These are phyloP conservation scores for Drosophila greeni DNA, from an alignment of 2,888 invertebrate genomes.

Conservation along the genomic window DNA sequence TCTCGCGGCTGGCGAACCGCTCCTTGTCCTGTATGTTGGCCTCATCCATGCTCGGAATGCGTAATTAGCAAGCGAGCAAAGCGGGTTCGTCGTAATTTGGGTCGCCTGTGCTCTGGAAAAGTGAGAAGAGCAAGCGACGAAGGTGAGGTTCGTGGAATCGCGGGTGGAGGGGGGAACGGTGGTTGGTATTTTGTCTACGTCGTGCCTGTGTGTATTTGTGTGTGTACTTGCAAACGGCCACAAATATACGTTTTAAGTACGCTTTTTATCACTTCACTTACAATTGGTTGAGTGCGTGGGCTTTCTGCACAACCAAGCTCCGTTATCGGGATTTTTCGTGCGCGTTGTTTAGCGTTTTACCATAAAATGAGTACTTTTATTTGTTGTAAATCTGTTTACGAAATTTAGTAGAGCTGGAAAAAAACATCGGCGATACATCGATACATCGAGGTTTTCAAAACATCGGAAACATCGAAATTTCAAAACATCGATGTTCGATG, in stretches of 20 bases:
- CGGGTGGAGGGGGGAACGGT: conserved; percentile 39
- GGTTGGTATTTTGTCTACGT: conserved; percentile 71
- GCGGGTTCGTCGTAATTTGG: conserved; percentile 59
- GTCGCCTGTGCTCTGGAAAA: conserved; percentile 58
- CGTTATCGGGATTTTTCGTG: conserved; percentile 15
- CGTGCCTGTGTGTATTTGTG: conserved; percentile 34
- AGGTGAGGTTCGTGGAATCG: conserved; percentile 22
- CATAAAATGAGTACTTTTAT: conserved; percentile 37
- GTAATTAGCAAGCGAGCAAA: conserved; percentile 52
- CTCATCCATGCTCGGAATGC: conserved; percentile 86
- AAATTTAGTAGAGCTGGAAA: too few species aligned
- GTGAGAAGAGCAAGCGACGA: conserved; percentile 29
- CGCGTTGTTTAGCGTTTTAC: conserved; percentile 24
- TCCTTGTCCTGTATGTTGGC: conserved; percentile 97
- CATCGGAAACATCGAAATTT: too few species aligned
- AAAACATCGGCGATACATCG: too few species aligned
- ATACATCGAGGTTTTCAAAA: too few species aligned
- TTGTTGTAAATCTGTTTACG: too few species aligned
- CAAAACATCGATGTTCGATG: too few species aligned
- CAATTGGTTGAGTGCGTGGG: conserved; percentile 9
- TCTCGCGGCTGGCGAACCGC: conserved; percentile 97
- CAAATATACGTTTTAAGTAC: background rate
- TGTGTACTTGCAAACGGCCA: conserved; percentile 8
- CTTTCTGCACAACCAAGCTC: conserved; percentile 15
- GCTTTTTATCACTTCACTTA: conserved; percentile 7